phyloP scores from a whole-genome alignment of 1,140 invertebrate species.

The Melipona quadrifasciata region DNA sequence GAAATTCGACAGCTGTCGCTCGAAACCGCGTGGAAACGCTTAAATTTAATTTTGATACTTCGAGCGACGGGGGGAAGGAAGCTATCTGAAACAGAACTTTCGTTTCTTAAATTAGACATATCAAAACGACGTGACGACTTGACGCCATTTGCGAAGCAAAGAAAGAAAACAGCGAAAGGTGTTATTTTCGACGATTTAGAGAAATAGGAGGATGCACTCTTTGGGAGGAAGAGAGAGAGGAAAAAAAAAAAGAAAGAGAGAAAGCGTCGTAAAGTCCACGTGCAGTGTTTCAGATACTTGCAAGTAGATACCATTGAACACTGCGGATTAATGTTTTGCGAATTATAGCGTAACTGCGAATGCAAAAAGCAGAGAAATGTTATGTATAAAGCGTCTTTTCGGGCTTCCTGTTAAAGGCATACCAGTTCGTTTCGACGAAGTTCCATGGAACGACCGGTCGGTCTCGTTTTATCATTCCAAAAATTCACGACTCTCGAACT shows the following conservation, averaged over 20 bases:
- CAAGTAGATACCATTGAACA: constrained; percentile 65
- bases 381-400: constrained; percentile 56
- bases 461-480: constrained; percentile 1
- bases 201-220: constrained; percentile 43
- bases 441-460: constrained; percentile 16
- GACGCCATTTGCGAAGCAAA: constrained; percentile 5
- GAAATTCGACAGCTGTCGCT: background rate
- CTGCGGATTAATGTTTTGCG: constrained; percentile 54
- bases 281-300: constrained; percentile 42
- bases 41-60: constrained; percentile 32
- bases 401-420: constrained; percentile 60
- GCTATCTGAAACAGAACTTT: constrained; percentile 1
- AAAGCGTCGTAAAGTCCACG: constrained; percentile 1
- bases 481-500: constrained; percentile 7
- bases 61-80: background rate
- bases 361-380: constrained; percentile 47
- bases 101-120: constrained; percentile 56
- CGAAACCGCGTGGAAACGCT: background rate
- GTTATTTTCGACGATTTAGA: constrained; percentile 60
- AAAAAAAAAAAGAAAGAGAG: background rate
- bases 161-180: background rate
- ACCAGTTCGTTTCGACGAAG: constrained; percentile 46
- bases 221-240: too few species aligned
- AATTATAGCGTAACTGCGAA: constrained; percentile 60
- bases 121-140: constrained; percentile 49